These are phyloP conservation scores for Macropis europaea DNA, from an alignment of 2,888 invertebrate genomes.

Conservation along the genomic window DNA sequence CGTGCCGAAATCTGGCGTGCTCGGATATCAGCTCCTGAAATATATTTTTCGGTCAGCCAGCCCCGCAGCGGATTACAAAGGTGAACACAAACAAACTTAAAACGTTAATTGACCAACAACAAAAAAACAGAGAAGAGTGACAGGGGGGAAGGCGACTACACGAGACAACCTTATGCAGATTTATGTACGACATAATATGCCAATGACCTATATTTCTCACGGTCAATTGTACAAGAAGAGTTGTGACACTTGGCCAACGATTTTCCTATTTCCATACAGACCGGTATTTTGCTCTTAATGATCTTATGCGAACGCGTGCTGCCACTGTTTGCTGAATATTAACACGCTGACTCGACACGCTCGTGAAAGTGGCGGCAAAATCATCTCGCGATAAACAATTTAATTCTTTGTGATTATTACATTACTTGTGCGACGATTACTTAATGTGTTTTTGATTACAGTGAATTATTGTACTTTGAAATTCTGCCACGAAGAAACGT, in stretches of 20 bases:
- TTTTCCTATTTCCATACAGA: constrained; percentile 25
- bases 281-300: constrained; percentile 3
- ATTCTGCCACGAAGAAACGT: too few relatives aligned
- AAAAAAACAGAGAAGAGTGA: background rate
- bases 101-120: too few relatives aligned
- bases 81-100: too few relatives aligned
- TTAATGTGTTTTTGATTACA: too few relatives aligned
- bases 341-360: too few relatives aligned
- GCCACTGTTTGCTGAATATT: too few relatives aligned
- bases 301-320: too few relatives aligned
- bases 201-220: constrained; percentile 63
- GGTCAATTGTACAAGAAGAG: constrained; percentile 44
- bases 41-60: background rate
- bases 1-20: background rate
- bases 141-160: background rate
- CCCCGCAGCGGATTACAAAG: background rate
- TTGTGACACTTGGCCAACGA: constrained; percentile 6
- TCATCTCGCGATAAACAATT: too few relatives aligned
- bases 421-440: too few relatives aligned
- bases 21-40: background rate
- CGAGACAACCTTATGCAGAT: constrained; percentile 54
- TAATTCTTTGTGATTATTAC: too few relatives aligned
- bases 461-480: too few relatives aligned
- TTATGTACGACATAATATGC: constrained; percentile 53
- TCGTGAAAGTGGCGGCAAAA: too few relatives aligned